Percentiles rank a stretch among this genome's conserved stretches.
Conservation (phyloP, 2,797 vertebrate genomes). For the Sphenodon punctatus region DNA sequence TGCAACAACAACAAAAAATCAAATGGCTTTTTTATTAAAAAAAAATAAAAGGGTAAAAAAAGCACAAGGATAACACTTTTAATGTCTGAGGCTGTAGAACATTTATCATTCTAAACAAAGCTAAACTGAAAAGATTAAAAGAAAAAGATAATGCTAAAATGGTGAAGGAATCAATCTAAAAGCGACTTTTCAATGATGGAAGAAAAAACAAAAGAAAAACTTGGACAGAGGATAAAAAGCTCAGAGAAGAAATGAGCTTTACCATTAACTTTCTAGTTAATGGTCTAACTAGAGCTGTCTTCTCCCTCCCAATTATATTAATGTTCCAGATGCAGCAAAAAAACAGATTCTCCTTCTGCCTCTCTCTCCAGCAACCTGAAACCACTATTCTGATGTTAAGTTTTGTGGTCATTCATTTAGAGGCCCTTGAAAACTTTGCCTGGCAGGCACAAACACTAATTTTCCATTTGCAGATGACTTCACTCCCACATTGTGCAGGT, state of each 20-base stretch:
- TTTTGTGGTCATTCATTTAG: slow-evolving; percentile 1
- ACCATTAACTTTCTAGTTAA: background rate
- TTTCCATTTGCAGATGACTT: slow-evolving; percentile 17
- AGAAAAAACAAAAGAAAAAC: background rate
- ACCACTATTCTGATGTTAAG: no score
- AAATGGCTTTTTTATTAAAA: background rate
- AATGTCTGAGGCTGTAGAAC: slow-evolving; percentile 3
- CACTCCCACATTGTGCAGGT: slow-evolving; percentile 25
- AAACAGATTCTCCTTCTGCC: background rate
- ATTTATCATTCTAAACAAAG: background rate
- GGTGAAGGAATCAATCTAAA: background rate
- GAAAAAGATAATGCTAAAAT: background rate
- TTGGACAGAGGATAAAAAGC: background rate
- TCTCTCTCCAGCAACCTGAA: slow-evolving; percentile 9
- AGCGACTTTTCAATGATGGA: background rate
- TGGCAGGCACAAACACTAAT: slow-evolving; percentile 11
- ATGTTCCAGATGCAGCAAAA: slow-evolving; percentile 20
- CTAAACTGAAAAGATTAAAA: background rate
- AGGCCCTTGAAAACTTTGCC: slow-evolving; percentile 2
- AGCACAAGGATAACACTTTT: background rate
- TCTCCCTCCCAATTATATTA: slow-evolving; percentile 19
- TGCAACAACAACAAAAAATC: background rate
- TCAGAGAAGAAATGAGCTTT: background rate
- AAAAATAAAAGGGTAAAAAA: slow-evolving; percentile 1
- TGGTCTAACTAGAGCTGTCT: no score